Percentiles rank a stretch among this genome's conserved stretches.
phyloP scores from a whole-genome alignment of 2,797 vertebrate species.

The Bucorvus abyssinicus region DNA sequence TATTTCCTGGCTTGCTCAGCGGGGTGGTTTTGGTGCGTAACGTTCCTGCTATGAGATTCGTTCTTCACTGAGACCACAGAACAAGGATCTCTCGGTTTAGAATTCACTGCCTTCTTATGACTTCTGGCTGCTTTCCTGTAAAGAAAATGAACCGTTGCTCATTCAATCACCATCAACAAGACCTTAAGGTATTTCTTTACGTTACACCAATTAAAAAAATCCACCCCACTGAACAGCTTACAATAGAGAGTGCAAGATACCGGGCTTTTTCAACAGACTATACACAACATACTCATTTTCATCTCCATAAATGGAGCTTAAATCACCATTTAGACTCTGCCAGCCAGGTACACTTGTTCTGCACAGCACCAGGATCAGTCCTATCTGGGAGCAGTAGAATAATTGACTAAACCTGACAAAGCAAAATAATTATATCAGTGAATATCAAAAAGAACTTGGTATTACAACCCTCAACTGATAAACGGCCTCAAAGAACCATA shows the following conservation, averaged over 20 bases:
- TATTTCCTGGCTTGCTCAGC: conserved; percentile 62
- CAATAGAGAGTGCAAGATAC: not conserved
- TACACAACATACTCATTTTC: not conserved
- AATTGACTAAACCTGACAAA: not conserved
- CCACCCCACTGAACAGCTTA: not conserved
- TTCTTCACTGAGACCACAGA: conserved; percentile 53
- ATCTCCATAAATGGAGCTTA: not conserved
- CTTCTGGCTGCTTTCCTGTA: conserved; percentile 89
- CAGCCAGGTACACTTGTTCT: not conserved
- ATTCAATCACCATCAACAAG: not conserved
- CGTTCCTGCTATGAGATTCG: conserved; percentile 37
- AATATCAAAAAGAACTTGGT: not conserved
- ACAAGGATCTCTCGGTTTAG: conserved; percentile 59
- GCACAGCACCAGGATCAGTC: not conserved
- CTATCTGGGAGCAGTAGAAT: not conserved
- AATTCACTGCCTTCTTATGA: conserved; percentile 79
- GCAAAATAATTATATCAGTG: not conserved
- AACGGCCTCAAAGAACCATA: not conserved
- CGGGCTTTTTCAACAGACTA: not conserved
- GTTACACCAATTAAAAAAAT: not conserved
- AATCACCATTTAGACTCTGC: not conserved
- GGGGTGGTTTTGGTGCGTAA: not conserved
- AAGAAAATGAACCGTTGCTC: not conserved
- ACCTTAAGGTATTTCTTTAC: not conserved
- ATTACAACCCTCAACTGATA: not conserved